Evolutionary conservation across 2,113 vertebrate genomes (phyloP), one percentile per base, ranked within the genome.

Genomic region (Oenanthe oenanthe): DNA sequence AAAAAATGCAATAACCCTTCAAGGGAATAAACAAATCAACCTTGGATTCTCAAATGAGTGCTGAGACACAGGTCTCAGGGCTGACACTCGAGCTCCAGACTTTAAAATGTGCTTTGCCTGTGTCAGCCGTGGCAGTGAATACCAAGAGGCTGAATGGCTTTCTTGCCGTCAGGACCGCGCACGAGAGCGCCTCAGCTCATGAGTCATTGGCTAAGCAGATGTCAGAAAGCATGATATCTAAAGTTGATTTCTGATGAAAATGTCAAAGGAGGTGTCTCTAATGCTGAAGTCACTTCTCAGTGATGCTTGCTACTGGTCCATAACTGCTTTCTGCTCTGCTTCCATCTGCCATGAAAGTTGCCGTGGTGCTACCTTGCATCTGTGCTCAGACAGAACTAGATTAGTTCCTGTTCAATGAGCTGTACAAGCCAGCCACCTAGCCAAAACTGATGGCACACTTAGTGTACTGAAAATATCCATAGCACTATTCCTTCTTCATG

Each of bases 201-300:
- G 79, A 96, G 75, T 86, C 88, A 74, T 4, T 84, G 92, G 79
- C 68, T 91, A 88, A 80, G 63, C 88, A 93, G 72, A 92, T 67
- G 85, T 90, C 88, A 95, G 72, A 83, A 90, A 83, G 72, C 26
- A 63, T 90, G 88, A 90, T 43, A 83, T 62, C 43, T 62, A 31
- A 80, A 92, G 79, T 43, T 91, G 88, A 86, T 84, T 92, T 92
- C 79, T 92, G 96, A 96, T 95, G 79, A 83, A 93, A 92, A 89
- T 84, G 86, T 86, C 85, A 85, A 68, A 93, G n/a, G 66, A 89
- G 63, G 51, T 80, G 88, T 73, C 75, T 88, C 42, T 73, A 66
- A 58, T 6, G 62, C 58, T 90, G 85, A 85, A 83, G 54, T 50
- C 8, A 1, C 58, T 94, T 89, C 85, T 73, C 34, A 36, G 58